Base-by-base conservation (phyloP, 2,797 vertebrate genomes). In the Pipistrellus nathusii region DNA sequence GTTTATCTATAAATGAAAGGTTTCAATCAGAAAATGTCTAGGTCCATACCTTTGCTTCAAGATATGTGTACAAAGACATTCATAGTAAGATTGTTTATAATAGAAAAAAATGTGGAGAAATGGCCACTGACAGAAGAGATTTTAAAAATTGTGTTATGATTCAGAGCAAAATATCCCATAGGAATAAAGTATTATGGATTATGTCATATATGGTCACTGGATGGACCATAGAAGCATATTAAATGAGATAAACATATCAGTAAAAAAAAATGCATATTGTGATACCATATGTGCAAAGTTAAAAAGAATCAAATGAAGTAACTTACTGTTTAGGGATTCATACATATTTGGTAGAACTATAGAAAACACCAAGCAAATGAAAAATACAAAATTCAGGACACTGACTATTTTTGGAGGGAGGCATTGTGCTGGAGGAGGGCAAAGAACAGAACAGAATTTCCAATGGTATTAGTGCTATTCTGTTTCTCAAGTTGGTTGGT, bases 291-390 rank as follows among this genome's bases (percentile, higher is more conserved):
- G 92, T 57, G 51, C 27, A 77, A 80, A n/a, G 15, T 64, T 92
- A 51, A 76, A 94, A 95, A 20, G 55, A 89, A 91, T 13, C 4
- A 90, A 89, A 78, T 93, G 25, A 89, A 93, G 89, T 55, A 66
- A 21, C 18, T 55, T 23, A 68, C n/a, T 90, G 10, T 71, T 90
- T 95, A 62, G 32, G 6, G 12, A 76, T 64, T 30, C 21, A 44
- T 62, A 15, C 3, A 55, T 30, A 13, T 27, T 46, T 72, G 20
- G 21, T 72, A 80, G 35, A 84, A 80, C 25, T 53, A 25, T 21
- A 53, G 94, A 93, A 35, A 87, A 80, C 9, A 71, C 30, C 17
- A 75, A 86, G 30, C 13, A 91, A 84, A 92, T 69, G n/a, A 66
- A 51, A 35, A 93, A 46, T 59, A 46, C n/a, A 83, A 93, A 86